These are phyloP conservation scores for Brachyhypopomus occidentalis DNA, from an alignment of 2,113 vertebrate genomes.

Conservation along the genomic window DNA sequence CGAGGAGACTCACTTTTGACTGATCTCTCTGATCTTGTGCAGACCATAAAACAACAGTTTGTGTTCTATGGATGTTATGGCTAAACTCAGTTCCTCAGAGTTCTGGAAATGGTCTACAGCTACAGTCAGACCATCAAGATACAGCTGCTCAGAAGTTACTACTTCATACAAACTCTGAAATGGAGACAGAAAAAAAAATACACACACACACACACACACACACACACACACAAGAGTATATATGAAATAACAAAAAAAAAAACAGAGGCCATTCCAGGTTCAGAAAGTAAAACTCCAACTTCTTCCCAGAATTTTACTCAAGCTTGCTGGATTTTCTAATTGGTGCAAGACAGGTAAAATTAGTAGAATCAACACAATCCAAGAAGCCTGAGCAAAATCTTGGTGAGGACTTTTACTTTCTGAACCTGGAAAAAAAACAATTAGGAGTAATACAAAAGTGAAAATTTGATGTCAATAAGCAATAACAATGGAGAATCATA, in stretches of 20 bases:
- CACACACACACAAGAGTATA: not conserved
- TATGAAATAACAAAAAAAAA: not conserved
- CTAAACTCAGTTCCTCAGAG: slow-evolving; percentile 23
- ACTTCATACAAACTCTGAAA: slow-evolving; percentile 54
- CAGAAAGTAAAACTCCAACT: too few species aligned
- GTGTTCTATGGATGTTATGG: slow-evolving; percentile 25
- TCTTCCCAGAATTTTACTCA: too few species aligned
- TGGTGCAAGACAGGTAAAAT: too few species aligned
- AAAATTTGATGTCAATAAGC: too few species aligned
- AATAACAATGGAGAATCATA: not conserved
- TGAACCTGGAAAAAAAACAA: too few species aligned
- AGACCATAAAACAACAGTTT: slow-evolving; percentile 53
- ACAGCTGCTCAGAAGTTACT: slow-evolving; percentile 45
- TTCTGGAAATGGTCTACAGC: slow-evolving; percentile 51
- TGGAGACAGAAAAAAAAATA: not conserved
- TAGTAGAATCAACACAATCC: too few species aligned
- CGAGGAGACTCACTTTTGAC: slow-evolving; percentile 45
- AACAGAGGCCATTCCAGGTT: too few species aligned
- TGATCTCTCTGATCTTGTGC: slow-evolving; percentile 42
- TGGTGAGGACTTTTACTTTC: too few species aligned
- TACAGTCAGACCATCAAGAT: slow-evolving; percentile 43
- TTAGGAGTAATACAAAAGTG: too few species aligned
- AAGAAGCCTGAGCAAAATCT: too few species aligned
- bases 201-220: not conserved
- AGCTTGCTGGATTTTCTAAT: too few species aligned